Conservation (phyloP, 2,797 vertebrate species). For the Danio tinwini region DNA sequence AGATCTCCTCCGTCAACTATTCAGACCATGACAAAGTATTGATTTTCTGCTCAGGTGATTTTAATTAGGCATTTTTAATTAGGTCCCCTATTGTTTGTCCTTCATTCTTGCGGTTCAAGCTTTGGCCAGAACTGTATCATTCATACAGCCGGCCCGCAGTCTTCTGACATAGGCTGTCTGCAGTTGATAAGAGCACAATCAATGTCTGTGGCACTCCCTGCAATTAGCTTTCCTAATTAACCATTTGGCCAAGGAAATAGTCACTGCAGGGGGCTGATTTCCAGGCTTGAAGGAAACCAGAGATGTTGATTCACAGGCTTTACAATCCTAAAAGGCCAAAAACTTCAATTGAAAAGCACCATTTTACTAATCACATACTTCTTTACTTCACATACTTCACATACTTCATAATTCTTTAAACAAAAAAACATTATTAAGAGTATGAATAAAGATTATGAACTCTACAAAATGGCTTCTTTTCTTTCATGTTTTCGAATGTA, state of each 20-base stretch:
- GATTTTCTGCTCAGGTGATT: constrained; percentile 55
- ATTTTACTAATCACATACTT: constrained; percentile 6
- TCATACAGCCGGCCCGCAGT: constrained; percentile 38
- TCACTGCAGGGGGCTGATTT: constrained; percentile 56
- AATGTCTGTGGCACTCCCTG: constrained; percentile 54
- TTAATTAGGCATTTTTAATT: constrained; percentile 57
- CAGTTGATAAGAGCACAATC: constrained; percentile 62
- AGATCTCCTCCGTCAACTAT: constrained; percentile 17
- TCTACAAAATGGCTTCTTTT: too few relatives aligned
- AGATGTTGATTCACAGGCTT: constrained; percentile 13
- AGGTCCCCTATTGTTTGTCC: constrained; percentile 47
- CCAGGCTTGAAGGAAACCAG: constrained; percentile 26
- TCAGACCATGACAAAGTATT: constrained; percentile 47
- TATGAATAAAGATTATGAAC: not conserved
- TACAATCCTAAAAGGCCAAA: not conserved
- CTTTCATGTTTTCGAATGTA: too few relatives aligned
- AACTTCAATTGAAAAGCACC: constrained; percentile 6
- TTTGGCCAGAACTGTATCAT: constrained; percentile 37
- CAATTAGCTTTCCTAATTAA: constrained; percentile 71
- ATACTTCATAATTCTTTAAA: constrained; percentile 5
- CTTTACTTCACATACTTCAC: too few relatives aligned
- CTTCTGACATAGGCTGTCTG: constrained; percentile 50
- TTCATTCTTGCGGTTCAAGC: constrained; percentile 27
- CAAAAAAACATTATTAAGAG: not conserved
- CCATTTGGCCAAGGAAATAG: constrained; percentile 63